Percentiles rank a stretch among this genome's conserved stretches.
These are phyloP conservation scores for Pangasius djambal DNA, from an alignment of 2,797 vertebrate genomes.

Conservation along the genomic window DNA sequence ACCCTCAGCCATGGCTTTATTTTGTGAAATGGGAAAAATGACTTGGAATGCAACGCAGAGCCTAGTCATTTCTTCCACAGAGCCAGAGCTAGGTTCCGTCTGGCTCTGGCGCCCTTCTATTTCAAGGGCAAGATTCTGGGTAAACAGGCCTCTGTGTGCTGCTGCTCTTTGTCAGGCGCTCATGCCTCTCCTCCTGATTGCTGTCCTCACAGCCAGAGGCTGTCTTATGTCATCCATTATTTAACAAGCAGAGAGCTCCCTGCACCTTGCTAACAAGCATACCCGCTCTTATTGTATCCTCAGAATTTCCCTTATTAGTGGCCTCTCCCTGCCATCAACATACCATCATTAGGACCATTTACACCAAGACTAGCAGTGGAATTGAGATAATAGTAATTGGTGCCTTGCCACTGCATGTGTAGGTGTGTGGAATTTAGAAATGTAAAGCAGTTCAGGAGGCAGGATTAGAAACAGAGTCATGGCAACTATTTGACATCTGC, in stretches of 20 bases:
- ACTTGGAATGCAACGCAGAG: conserved; percentile 43
- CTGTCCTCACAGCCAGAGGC: conserved; percentile 58
- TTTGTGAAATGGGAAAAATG: conserved; percentile 37
- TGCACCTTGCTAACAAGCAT: conserved; percentile 56
- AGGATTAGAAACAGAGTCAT: conserved; percentile 23
- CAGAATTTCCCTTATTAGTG: conserved; percentile 45
- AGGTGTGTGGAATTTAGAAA: conserved; percentile 39
- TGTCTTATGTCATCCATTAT: conserved; percentile 74
- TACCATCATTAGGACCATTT: conserved; percentile 51
- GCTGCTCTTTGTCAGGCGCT: conserved; percentile 47
- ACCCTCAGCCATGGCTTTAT: conserved; percentile 19
- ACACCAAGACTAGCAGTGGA: conserved; percentile 15
- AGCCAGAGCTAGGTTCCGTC: conserved; percentile 57
- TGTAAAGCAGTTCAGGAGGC: conserved; percentile 30
- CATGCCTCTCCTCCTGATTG: conserved; percentile 44
- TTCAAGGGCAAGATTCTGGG: conserved; percentile 68
- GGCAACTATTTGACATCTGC: conserved; percentile 43
- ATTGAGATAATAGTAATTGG: conserved; percentile 27
- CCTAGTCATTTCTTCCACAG: conserved; percentile 55
- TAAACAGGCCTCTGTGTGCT: conserved; percentile 53
- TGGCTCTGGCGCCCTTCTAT: conserved; percentile 64
- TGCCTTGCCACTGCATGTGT: conserved; percentile 1
- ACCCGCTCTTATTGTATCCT: conserved; percentile 36
- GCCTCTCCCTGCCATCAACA: conserved; percentile 29
- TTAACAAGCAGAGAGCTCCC: conserved; percentile 63